Evolutionary conservation across 2,888 invertebrate species (phyloP).

Genomic region (Fabriciana adippe): DNA sequence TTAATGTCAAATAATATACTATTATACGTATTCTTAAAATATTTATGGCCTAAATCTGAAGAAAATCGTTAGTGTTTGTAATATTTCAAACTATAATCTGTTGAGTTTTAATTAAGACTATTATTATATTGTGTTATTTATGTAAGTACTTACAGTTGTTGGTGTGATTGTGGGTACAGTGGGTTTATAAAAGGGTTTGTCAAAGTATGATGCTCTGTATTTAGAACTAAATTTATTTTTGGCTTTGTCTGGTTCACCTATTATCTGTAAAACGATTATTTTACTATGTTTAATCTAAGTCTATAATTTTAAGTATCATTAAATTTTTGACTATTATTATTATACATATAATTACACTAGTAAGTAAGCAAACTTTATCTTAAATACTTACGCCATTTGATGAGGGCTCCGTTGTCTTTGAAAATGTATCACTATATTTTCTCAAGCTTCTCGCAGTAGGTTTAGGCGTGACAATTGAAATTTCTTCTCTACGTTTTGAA

Average conservation of each 20-base stretch:
- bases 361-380: background rate
- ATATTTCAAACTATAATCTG: background rate
- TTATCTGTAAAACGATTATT: slow-evolving; percentile 61
- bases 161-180: slow-evolving; percentile 84
- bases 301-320: background rate
- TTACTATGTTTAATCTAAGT: slow-evolving; percentile 3
- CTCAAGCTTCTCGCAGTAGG: slow-evolving; percentile 57
- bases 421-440: slow-evolving; percentile 66
- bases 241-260: slow-evolving; percentile 71
- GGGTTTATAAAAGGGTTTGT: slow-evolving; percentile 83
- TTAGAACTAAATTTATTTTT: slow-evolving; percentile 83
- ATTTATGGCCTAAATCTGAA: too few species aligned
- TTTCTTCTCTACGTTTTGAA: slow-evolving; percentile 50
- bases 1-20: too few species aligned
- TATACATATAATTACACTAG: background rate
- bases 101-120: background rate
- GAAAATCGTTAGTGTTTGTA: too few species aligned
- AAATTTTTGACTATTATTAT: background rate
- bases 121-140: slow-evolving; percentile 38
- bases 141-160: slow-evolving; percentile 74
- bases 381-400: slow-evolving; percentile 70
- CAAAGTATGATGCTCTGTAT: slow-evolving; percentile 78
- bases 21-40: too few species aligned
- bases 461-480: slow-evolving; percentile 49
- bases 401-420: slow-evolving; percentile 69